Conservation (phyloP, 2,888 invertebrate genomes). For the Melanargia galathea region DNA sequence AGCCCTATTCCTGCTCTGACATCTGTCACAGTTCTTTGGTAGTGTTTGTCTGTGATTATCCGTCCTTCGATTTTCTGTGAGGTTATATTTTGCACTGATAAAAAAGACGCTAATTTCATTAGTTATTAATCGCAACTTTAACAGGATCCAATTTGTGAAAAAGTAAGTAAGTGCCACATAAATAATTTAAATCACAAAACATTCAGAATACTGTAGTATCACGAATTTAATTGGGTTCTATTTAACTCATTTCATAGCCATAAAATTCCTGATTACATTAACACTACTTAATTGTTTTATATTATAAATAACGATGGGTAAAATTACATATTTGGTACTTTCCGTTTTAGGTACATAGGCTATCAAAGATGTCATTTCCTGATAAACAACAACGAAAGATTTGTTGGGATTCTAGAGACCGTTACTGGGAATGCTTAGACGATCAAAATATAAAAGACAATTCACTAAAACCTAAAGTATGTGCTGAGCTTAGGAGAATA, state of each 20-base stretch:
- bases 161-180: conserved; percentile 14
- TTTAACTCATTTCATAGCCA: not conserved
- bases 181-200: not conserved
- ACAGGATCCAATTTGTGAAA: conserved; percentile 1
- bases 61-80: conserved; percentile 11
- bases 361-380: conserved; percentile 88
- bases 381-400: conserved; percentile 88
- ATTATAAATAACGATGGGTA: conserved; percentile 6
- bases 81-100: conserved; percentile 25
- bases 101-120: conserved; percentile 23
- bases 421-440: conserved; percentile 95
- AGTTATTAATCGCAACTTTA: conserved; percentile 6
- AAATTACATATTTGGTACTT: conserved; percentile 24
- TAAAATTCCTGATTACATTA: not conserved
- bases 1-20: too few relatives aligned
- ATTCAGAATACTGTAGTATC: not conserved
- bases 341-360: conserved; percentile 35
- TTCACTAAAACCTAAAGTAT: conserved; percentile 79
- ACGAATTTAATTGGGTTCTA: conserved; percentile 1
- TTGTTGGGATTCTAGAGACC: conserved; percentile 94
- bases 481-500: conserved; percentile 86
- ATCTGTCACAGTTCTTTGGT: not conserved
- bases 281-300: not conserved
- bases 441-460: conserved; percentile 84
- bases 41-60: not conserved